Conservation (phyloP, 1,140 invertebrate genomes). For the Drosophila watanabei region DNA sequence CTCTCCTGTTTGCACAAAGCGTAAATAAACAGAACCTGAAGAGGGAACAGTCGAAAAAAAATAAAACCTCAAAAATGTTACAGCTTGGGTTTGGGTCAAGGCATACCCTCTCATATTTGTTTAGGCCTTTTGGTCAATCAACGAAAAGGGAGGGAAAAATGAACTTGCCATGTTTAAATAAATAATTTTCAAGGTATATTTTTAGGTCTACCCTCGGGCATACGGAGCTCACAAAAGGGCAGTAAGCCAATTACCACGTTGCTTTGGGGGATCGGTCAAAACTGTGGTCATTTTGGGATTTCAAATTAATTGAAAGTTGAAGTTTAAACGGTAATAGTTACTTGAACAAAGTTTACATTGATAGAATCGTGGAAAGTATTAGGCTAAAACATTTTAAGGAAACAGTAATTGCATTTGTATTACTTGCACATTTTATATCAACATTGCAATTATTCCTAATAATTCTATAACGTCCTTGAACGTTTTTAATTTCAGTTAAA, state of each 20-base stretch:
- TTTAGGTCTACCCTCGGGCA: slow-evolving; percentile 16
- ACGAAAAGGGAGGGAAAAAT: slow-evolving; percentile 18
- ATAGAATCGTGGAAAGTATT: neutral
- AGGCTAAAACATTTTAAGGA: neutral
- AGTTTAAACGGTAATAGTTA: neutral
- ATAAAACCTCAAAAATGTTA: slow-evolving; percentile 33
- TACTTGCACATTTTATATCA: neutral
- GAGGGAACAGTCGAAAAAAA: slow-evolving; percentile 13
- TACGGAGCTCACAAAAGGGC: slow-evolving; percentile 18
- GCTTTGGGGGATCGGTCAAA: neutral
- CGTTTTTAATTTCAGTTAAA: slow-evolving; percentile 13
- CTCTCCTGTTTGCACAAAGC: slow-evolving; percentile 42
- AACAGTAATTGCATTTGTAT: neutral
- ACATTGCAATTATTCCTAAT: neutral
- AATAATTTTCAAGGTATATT: slow-evolving; percentile 38
- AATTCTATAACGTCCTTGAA: neutral
- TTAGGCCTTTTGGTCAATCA: slow-evolving; percentile 47
- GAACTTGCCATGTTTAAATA: slow-evolving; percentile 49
- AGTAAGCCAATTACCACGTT: slow-evolving; percentile 37
- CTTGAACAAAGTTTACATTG: neutral
- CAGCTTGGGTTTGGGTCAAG: slow-evolving; percentile 9
- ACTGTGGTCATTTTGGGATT: slow-evolving; percentile 22
- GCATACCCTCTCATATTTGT: slow-evolving; percentile 40
- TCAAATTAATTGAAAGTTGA: slow-evolving; percentile 7
- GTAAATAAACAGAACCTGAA: slow-evolving; percentile 19